phyloP scores from a whole-genome alignment of 2,888 invertebrate genomes.

The Myathropa florea region DNA sequence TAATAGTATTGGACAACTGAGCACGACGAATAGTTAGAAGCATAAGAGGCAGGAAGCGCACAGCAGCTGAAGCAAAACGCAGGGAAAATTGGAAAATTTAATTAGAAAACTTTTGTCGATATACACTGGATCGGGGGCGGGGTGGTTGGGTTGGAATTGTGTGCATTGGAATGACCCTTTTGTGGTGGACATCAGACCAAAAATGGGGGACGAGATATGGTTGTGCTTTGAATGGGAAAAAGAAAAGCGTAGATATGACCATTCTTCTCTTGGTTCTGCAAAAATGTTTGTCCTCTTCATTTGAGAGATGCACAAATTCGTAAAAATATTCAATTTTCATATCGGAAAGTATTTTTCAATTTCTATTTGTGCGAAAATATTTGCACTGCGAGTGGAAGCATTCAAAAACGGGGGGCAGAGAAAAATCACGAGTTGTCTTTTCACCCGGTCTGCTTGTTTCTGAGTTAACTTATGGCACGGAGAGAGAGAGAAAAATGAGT shows the following conservation, averaged over 20 bases:
- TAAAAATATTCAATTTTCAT: conserved; percentile 25
- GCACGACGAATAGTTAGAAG: conserved; percentile 39
- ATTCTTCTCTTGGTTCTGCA: neutral
- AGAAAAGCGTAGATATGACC: neutral
- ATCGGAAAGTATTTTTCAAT: too few species aligned
- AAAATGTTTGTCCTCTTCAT: neutral
- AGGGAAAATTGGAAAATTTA: conserved; percentile 71
- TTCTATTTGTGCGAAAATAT: neutral
- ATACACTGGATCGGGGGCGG: conserved; percentile 8
- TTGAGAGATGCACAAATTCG: neutral
- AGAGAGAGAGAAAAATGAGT: too few species aligned
- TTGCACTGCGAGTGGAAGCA: neutral
- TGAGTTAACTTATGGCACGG: too few species aligned
- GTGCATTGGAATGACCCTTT: conserved; percentile 48
- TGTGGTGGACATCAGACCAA: conserved; percentile 15
- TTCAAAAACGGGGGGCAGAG: too few species aligned
- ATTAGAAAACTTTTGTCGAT: conserved; percentile 72
- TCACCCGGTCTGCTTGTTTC: too few species aligned
- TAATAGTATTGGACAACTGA: conserved; percentile 64
- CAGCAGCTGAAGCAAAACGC: conserved; percentile 67
- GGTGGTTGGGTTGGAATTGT: conserved; percentile 1
- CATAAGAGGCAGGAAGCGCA: conserved; percentile 30
- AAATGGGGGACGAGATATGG: neutral
- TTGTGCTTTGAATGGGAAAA: conserved; percentile 39
- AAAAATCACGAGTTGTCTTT: too few species aligned